phyloP scores from a whole-genome alignment of 64 coral and sea anemone species.

The Montipora foliosa region DNA sequence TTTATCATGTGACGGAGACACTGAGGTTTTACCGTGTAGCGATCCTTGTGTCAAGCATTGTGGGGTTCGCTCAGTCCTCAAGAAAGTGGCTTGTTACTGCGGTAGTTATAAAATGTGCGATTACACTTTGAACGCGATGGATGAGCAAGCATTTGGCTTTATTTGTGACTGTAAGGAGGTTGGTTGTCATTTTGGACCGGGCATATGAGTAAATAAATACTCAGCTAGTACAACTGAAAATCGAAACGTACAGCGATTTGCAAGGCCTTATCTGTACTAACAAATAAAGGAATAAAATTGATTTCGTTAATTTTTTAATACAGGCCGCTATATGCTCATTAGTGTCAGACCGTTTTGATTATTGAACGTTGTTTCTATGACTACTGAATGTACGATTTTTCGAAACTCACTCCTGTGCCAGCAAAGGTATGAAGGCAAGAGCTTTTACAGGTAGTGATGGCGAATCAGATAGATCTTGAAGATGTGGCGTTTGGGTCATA shows the following conservation, averaged over 20 bases:
- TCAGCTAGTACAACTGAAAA: no score
- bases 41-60: constrained; percentile 23
- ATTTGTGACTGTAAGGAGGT: constrained; percentile 45
- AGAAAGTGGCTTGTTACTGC: constrained; percentile 55
- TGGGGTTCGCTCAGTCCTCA: constrained; percentile 10
- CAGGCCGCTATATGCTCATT: background rate
- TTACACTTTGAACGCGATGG: constrained; percentile 22
- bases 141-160: constrained; percentile 47
- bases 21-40: constrained; percentile 7
- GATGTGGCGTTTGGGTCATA: no score
- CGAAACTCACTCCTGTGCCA: no score
- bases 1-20: constrained; percentile 36
- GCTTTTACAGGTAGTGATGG: no score
- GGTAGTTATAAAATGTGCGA: constrained; percentile 31
- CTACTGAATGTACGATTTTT: no score
- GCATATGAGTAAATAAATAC: no score
- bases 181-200: background rate
- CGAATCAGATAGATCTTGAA: no score
- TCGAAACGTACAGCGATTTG: no score
- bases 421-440: no score
- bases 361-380: background rate
- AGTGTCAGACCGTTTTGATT: background rate
- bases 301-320: no score
- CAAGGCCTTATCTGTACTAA: no score
- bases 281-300: no score